Base-by-base conservation (phyloP, 2,888 invertebrate genomes). In the Eupithecia subumbrata region DNA sequence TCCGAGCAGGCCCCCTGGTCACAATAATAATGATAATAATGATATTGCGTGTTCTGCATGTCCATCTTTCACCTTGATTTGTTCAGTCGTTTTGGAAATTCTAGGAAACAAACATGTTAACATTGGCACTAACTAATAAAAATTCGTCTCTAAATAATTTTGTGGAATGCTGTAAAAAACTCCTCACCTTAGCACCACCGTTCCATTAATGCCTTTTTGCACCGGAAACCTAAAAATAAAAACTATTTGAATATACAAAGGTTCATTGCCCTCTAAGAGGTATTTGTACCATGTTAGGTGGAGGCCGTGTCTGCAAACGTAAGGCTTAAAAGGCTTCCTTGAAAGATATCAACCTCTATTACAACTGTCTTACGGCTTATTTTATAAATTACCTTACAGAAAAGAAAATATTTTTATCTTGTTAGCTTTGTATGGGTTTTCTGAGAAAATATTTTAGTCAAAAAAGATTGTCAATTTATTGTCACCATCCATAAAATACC, bases 311-410 rank as follows among this genome's bases (percentile, higher is more conserved):
- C 72, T 74, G 75, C 16, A 82, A 81, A 82, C 82, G 81, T 76
- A 9, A 9, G 79, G 84, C 86, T 87, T 88, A 83, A 81, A 80
- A 83, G 89, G 88, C 82, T 89, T 89, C 89, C 79, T 81, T 81
- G 84, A 85, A 86, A 83, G 82, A 82, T 80, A 83, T 81, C 84
- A 83, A 84, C 80, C 73, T 73, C 69, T 76, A 60, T 72, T 64
- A 74, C 18, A 56, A 72, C 9, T 72, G 22, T 16, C n/a, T 67
- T 69, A 43, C 11, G 45, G 67, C 43, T n/a, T 63, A 67, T 45
- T 43, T 22, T 22, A 43, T 45, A 68, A 68, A 14, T 14, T 68
- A 22, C 40, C 22, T 45, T 25, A 40, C 16, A 12, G 8, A n/a
- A 30, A 45, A 16, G 16, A 48, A 22, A 18, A 43, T 18, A 30